Base-by-base conservation (phyloP, 1,140 invertebrate genomes). In the Camponotus vicinus region DNA sequence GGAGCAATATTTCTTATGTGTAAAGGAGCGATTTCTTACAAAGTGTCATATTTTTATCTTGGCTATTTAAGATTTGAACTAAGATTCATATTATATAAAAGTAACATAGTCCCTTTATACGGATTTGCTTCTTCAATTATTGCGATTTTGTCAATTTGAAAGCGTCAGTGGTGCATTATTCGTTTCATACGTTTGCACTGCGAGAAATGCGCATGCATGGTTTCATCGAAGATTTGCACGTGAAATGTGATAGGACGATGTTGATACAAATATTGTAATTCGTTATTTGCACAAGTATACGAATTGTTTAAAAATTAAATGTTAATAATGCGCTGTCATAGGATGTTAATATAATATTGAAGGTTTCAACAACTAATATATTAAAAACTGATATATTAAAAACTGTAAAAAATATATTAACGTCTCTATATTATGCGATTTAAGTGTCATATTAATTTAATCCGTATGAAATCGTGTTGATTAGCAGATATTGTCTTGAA, bases 141-240 rank as follows among this genome's bases (percentile, higher is more conserved):
- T 59, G 0, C 11, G 21, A 27, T 71, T 82, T 40, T 45, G 11
- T 70, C 27, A 70, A 69, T 69, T 69, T 32, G 11, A 61, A 49
- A n/a, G 55, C 18, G 32, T 82, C 40, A 63, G 15, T 73, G 52
- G 15, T 45, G 40, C 69, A 40, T 83, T 73, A 49, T 83, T 83
- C 40, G n/a, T 73, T 61, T 27, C 55, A 59, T 82, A 70, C 18
- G 27, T 83, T 83, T 63, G 55, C 79, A 83, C 40, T 73, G 69
- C 40, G 69, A 73, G 40, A 61, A 55, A 73, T 55, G 66, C 37
- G 52, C 37, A 82, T 82, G 79, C 79, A 73, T 83, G 69, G 3
- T 83, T n/a, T 15, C 9, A 55, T 27, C 55, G 55, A 73, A 6
- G 42, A 4, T 73, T 83, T 83, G 79, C 79, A 83, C 69, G 79